These are phyloP conservation scores for Coryphaenoides rupestris DNA, from an alignment of 2,113 vertebrate species.

Conservation along the genomic window DNA sequence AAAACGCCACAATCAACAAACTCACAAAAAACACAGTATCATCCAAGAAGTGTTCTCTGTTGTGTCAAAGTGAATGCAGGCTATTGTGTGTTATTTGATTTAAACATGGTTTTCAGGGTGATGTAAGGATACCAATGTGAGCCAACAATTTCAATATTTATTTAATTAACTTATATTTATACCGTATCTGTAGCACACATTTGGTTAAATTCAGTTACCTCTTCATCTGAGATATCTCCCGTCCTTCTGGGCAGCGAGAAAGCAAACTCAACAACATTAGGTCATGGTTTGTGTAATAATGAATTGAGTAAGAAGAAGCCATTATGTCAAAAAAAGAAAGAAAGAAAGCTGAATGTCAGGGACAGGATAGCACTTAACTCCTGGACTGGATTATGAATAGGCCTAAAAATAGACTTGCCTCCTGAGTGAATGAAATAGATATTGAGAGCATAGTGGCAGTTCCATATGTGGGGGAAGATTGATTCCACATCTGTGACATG, in stretches of 20 bases:
- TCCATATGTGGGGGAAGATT: constrained; percentile 40
- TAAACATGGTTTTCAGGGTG: too few species aligned
- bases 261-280: constrained; percentile 31
- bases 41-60: too few species aligned
- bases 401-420: constrained; percentile 43
- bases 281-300: constrained; percentile 15
- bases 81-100: too few species aligned
- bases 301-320: not conserved
- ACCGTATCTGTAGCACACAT: too few species aligned
- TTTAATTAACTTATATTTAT: too few species aligned
- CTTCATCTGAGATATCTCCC: not conserved
- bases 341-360: constrained; percentile 30
- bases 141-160: too few species aligned
- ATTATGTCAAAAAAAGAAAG: constrained; percentile 35
- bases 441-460: constrained; percentile 24
- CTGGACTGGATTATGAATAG: constrained; percentile 39
- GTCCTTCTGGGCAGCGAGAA: constrained; percentile 21
- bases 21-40: too few species aligned
- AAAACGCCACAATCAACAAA: too few species aligned
- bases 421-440: constrained; percentile 37
- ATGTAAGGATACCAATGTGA: too few species aligned
- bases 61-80: too few species aligned
- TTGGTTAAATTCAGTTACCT: too few species aligned
- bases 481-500: constrained; percentile 36
- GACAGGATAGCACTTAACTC: constrained; percentile 21